Base-by-base conservation (phyloP, 2,888 invertebrate species). In the Pilophorus perplexus region DNA sequence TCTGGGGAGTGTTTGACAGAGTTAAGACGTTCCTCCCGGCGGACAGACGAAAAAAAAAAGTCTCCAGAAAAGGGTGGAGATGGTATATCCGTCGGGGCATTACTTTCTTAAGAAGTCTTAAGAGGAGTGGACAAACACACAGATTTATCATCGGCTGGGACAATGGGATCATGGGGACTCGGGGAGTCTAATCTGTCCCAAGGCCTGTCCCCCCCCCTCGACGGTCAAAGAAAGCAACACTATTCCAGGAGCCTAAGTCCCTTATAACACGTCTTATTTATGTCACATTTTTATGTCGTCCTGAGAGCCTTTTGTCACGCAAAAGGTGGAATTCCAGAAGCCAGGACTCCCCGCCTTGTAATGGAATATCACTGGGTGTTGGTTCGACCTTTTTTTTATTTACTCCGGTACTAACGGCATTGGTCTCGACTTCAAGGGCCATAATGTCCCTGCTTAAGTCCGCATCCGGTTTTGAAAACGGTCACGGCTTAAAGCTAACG, bases 241-340 rank as follows among this genome's bases (percentile, higher is more conserved):
- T 20, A 50, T 38, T 14, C 40, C n/a, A n/a, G n/a, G 55, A 12
- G 28, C 38, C 20, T 59, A 40, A 55, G 55, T n/a, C 44, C 23
- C 59, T 59, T 59, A 59, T 59, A 42, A 59, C 59, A 59, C 59
- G 59, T 59, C 59, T 59, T 59, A 59, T 59, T 59, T 59, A 59
- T 59, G 59, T 59, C 59, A 59, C 59, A 59, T 40, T 59, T 59
- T 59, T 40, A 59, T 42, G 59, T 42, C 25, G 42, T 59, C 59
- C 42, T 23, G n/a, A n/a, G n/a, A n/a, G 59, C 25, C 59, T 59
- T 59, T 59, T 59, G 59, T 59, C 59, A 22, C 42, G 28, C 12
- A 12, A 46, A 46, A 46, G 20, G 55, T 59, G 42, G 42, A 59
- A 59, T 59, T 59, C 59, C 59, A 59, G 59, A 23, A 59, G 59